These are phyloP conservation scores for Diaperis boleti DNA, from an alignment of 2,888 invertebrate species.

Conservation along the genomic window DNA sequence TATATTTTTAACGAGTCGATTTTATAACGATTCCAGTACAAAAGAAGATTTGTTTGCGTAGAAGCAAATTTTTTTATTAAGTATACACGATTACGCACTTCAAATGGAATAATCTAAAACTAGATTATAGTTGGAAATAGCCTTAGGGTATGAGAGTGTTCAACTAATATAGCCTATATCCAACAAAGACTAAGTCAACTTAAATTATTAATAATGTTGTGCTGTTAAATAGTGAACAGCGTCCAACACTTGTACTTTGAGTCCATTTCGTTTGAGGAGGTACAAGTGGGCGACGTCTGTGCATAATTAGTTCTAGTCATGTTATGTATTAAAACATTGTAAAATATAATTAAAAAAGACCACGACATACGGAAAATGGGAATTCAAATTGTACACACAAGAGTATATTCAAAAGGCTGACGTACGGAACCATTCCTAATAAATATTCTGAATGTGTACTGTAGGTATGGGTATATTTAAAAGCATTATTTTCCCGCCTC, in stretches of 20 bases:
- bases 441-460: conserved; percentile 38
- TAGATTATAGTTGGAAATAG: conserved; percentile 32
- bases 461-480: conserved; percentile 40
- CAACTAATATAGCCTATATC: conserved; percentile 34
- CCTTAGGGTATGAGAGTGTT: conserved; percentile 40
- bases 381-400: conserved; percentile 31
- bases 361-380: conserved; percentile 20
- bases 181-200: conserved; percentile 32
- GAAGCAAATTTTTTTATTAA: conserved; percentile 3
- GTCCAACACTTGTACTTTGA: conserved; percentile 3
- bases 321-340: conserved; percentile 11
- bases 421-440: conserved; percentile 36
- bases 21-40: conserved; percentile 10
- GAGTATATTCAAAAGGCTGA: conserved; percentile 38
- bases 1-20: conserved; percentile 18
- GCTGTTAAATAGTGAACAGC: conserved; percentile 17
- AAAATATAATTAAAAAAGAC: conserved; percentile 24
- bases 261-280: conserved; percentile 21
- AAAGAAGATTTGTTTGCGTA: conserved; percentile 4
- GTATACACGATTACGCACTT: conserved; percentile 20
- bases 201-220: conserved; percentile 31
- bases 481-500: conserved; percentile 9
- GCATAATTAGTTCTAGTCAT: conserved; percentile 19
- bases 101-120: conserved; percentile 16
- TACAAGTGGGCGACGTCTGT: conserved; percentile 4